Evolutionary conservation across 1,140 invertebrate species (phyloP), one percentile per base, ranked within the genome.

Genomic region (Dufourea novaeangliae): DNA sequence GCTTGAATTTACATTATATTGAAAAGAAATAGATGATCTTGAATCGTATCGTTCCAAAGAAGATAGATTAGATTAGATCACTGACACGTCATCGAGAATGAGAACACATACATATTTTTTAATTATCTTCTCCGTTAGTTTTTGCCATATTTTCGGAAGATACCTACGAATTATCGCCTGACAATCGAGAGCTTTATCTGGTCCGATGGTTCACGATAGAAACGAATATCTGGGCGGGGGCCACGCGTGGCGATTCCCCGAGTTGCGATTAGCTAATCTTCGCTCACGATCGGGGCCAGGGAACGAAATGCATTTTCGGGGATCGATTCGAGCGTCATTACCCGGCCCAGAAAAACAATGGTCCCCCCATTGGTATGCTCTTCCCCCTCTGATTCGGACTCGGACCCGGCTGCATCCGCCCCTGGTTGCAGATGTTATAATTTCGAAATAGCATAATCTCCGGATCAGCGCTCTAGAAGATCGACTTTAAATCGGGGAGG

Each of bases 361-460:
- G 70, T 77, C 64, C 72, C 59, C 74, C 46, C 37, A 44, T 72
- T 52, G 46, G 29, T 29, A 29, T 41, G 71, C 29, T 68, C 29
- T 17, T 6, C 44, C 44, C 11, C 12, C 12, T 12, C 17, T 56
- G 39, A 50, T 50, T 75, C 64, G 2, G 64, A 7, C 56, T 71
- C n/a, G 77, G 84, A 77, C 52, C 41, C 67, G 73, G 63, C 80
- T 76, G 83, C 83, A 78, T 81, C 62, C 82, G 82, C 37, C 64
- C 74, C 73, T 77, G 77, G 61, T 64, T 75, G 87, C 90, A 88
- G 90, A 92, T 92, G 91, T 92, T 92, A 91, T 92, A 92, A 92
- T 92, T 91, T 92, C 82, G 88, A 88, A 91, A 91, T 91, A 86
- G 85, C 88, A 87, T 90, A 88, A 91, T 91, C 90, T 88, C 77